Conservation (phyloP, 2,888 invertebrate species). For the Sesia bembeciformis region DNA sequence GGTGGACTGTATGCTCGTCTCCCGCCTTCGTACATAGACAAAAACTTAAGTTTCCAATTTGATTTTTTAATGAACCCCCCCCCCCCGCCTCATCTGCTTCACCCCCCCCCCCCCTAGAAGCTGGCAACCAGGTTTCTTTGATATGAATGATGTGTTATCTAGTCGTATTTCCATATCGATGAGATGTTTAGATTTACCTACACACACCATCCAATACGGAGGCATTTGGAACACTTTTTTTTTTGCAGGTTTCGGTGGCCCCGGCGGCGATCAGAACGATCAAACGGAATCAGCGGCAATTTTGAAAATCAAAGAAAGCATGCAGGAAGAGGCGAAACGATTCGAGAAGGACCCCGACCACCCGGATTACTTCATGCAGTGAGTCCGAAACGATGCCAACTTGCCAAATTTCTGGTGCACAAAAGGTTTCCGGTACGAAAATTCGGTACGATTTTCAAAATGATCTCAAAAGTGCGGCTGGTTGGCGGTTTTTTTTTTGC, state of each 20-base stretch:
- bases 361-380: slow-evolving; percentile 98
- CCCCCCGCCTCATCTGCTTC: too few species aligned
- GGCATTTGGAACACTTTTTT: background rate
- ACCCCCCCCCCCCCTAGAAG: too few species aligned
- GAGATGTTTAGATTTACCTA: too few species aligned
- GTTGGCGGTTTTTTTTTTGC: background rate
- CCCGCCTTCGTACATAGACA: too few species aligned
- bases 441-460: background rate
- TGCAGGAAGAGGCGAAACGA: slow-evolving; percentile 99
- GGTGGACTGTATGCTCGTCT: too few species aligned
- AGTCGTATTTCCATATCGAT: too few species aligned
- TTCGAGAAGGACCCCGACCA: slow-evolving; percentile 98
- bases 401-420: slow-evolving; percentile 12
- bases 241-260: slow-evolving; percentile 64
- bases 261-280: slow-evolving; percentile 78
- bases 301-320: slow-evolving; percentile 99
- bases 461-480: background rate
- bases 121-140: too few species aligned
- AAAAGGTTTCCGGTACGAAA: background rate
- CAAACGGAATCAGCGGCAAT: slow-evolving; percentile 99
- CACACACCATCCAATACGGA: too few species aligned
- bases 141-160: too few species aligned
- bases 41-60: too few species aligned
- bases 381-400: slow-evolving; percentile 47
- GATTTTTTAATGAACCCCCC: too few species aligned